These are phyloP conservation scores for Dolichotis patagonum DNA, from an alignment of 2,113 vertebrate species.

Conservation along the genomic window DNA sequence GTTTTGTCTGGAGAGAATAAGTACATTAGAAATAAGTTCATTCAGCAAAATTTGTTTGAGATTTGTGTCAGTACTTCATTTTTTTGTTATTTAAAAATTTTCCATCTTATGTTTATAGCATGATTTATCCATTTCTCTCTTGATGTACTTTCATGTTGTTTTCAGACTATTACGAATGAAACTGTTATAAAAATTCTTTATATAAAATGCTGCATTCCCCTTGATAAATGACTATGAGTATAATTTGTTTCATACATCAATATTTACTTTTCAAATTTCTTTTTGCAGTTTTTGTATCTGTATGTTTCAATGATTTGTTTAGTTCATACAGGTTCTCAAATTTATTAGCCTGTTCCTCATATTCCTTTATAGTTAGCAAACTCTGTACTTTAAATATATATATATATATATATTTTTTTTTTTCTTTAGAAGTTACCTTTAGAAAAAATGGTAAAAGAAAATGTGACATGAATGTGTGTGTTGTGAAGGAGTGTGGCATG, in stretches of 20 bases:
- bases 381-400: neutral
- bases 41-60: neutral
- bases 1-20: neutral
- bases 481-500: neutral
- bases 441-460: neutral
- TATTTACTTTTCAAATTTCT: constrained; percentile 32
- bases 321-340: neutral
- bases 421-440: constrained; percentile 35
- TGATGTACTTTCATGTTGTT: neutral
- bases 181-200: neutral
- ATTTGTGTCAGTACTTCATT: neutral
- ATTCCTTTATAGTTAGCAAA: neutral
- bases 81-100: neutral
- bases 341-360: neutral
- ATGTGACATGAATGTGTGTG: neutral
- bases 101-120: neutral
- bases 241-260: neutral
- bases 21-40: neutral
- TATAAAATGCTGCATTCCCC: neutral
- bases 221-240: constrained; percentile 12
- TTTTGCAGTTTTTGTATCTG: neutral
- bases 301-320: neutral
- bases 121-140: neutral
- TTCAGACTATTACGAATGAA: neutral
- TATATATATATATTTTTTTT: neutral